Base-by-base conservation (phyloP, 2,113 vertebrate genomes). In the Dinomys branickii region DNA sequence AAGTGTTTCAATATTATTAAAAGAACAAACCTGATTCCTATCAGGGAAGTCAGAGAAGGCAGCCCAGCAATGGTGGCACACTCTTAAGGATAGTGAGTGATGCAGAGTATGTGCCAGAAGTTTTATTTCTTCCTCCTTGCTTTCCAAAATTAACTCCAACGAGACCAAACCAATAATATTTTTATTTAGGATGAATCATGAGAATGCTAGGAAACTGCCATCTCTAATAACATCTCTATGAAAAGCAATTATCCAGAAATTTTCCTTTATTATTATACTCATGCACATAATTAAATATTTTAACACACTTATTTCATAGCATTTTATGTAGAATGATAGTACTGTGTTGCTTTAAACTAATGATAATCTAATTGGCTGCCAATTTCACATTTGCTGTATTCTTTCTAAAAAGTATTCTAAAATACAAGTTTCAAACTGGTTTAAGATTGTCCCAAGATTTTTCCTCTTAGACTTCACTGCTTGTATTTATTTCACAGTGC, bases 181-280 rank as follows among this genome's bases (percentile, higher is more conserved):
- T 94, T 97, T 97, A 84, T 78, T 94, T 87, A 95, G 81, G 52
- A 83, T 97, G 95, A 96, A 93, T 97, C 95, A 95, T 80, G 77
- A 88, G 56, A 94, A 16, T 44, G 33, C 26, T 56, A 86, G 82
- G 52, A 71, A 93, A 94, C 80, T 65, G 65, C 50, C 82, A 84
- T 81, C 52, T 75, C 35, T 94, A 77, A 95, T 58, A 88, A 63
- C 85, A 92, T 95, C 87, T 78, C 54, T 71, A 83, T 97, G 94
- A 77, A 95, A 96, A 96, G 89, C 80, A 97, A 97, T 97, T 97
- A 97, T 91, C 93, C 71, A 80, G 52, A 87, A 97, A 97, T 97
- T 97, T 97, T 95, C 96, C 94, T 85, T 95, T 94, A 97, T 97
- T 92, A 97, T 93, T 90, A 85, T 81, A 95, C 84, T 85, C 94